Conservation (phyloP, 2,113 vertebrate species). For the Platycercus adscitus region DNA sequence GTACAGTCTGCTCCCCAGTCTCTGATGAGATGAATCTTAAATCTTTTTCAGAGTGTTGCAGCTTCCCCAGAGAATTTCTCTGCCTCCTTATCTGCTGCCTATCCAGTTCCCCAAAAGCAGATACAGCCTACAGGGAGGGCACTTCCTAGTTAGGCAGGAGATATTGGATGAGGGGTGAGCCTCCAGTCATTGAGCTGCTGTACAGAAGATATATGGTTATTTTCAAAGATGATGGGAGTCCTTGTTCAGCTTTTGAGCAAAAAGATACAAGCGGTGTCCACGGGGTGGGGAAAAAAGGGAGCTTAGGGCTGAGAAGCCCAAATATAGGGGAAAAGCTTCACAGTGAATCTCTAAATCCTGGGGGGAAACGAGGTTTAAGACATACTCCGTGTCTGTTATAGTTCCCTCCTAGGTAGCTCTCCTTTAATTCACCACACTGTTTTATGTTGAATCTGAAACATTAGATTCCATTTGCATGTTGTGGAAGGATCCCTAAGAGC, state of each 20-base stretch:
- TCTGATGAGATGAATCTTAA: background rate
- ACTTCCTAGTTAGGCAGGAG: background rate
- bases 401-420: background rate
- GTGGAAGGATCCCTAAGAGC: background rate
- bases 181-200: background rate
- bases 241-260: background rate
- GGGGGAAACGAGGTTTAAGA: rapidly evolving
- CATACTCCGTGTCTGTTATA: background rate
- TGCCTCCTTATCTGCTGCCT: background rate
- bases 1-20: background rate
- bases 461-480: background rate
- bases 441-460: background rate
- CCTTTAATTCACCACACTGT: background rate
- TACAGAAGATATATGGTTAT: background rate
- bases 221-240: background rate
- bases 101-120: background rate
- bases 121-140: background rate
- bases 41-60: background rate
- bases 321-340: background rate
- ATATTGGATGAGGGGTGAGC: background rate
- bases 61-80: background rate
- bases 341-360: background rate
- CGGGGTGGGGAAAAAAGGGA: background rate
- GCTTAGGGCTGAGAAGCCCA: background rate
- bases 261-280: background rate